Conservation (phyloP, 2,888 invertebrate genomes). For the Lumbricus terrestris region DNA sequence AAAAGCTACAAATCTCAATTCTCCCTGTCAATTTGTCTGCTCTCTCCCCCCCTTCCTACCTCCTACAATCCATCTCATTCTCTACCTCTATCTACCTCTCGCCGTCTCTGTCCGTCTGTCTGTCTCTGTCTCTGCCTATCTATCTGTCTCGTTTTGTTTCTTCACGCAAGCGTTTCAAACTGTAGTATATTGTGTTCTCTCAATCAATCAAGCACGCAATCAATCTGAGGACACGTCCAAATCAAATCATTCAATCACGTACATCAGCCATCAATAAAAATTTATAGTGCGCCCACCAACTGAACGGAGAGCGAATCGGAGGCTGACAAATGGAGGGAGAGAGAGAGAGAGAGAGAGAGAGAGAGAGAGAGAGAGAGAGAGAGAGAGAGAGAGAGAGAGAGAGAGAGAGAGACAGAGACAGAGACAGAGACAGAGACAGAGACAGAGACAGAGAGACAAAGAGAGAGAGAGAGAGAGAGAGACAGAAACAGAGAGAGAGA, state of each 20-base stretch:
- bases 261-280: constrained; percentile 3
- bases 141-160: neutral
- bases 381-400: neutral
- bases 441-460: neutral
- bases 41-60: neutral
- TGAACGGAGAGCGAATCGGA: neutral
- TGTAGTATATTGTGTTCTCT: neutral
- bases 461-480: too few species aligned
- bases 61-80: too few species aligned
- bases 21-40: neutral
- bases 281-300: neutral
- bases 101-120: neutral
- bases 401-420: too few species aligned
- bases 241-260: constrained; percentile 3
- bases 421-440: neutral
- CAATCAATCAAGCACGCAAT: constrained; percentile 3
- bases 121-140: neutral
- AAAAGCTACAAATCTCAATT: neutral
- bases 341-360: too few species aligned
- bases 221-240: neutral
- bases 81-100: neutral
- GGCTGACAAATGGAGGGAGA: neutral
- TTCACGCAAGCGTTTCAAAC: neutral
- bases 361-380: too few species aligned
- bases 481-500: neutral